Evolutionary conservation across 1,140 invertebrate species (phyloP), one percentile per base, ranked within the genome.

Genomic region (Andrena cerasifolii): DNA sequence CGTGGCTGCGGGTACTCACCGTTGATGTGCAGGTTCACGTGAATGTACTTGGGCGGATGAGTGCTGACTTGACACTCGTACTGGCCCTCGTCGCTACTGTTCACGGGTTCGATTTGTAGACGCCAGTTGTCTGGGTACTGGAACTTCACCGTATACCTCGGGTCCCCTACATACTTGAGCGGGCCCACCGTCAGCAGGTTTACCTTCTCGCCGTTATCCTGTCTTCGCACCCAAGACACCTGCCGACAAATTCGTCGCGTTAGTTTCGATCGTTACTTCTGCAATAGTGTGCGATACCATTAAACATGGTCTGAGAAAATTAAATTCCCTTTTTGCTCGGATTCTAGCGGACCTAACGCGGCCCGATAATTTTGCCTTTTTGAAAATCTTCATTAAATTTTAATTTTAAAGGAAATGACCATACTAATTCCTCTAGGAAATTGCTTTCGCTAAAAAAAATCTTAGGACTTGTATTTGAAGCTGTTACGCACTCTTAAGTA

Each of bases 41-140:
- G 93, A 91, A 95, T 95, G 79, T 96, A 95, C 88, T 95, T 95
- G 43, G 95, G 95, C 73, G 96, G 96, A 92, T 96, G 95, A 40
- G 96, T 96, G 70, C 95, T 96, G 88, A 96, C 95, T 92, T 96
- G 96, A 89, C 96, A 96, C 89, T 96, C 95, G 90, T 96, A 96
- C 61, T 94, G 93, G 33, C 95, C 96, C 87, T 96, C 95, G 84
- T 96, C 96, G 82, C 94, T 94, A 80, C 95, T 95, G 82, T 94
- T 95, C 12, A 95, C 94, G 68, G 94, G 94, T 85, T 93, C 93
- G 80, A 96, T 95, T 91, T 95, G 94, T 49, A 96, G 92, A 73
- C 94, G 94, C 96, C 96, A 96, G 91, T 96, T 96, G 78, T 96
- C 95, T 49, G 95, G 95, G 86, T 97, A 97, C 82, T 96, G 94